Evolutionary conservation across 1,140 invertebrate genomes (phyloP), one percentile per base, ranked within the genome.

Genomic region (Callitettix versicolor): DNA sequence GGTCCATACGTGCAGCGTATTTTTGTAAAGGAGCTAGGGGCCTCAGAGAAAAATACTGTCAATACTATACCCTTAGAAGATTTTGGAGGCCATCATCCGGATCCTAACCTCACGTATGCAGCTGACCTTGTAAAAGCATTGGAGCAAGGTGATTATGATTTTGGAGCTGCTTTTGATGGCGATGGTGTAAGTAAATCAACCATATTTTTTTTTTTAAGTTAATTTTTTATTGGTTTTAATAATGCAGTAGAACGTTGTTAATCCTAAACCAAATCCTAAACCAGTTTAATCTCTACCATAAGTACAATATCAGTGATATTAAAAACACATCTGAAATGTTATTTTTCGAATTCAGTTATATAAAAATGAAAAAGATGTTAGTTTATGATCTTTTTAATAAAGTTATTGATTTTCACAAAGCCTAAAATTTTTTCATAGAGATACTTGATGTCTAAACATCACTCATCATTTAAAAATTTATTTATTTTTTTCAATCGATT

Each of bases 121-220:
- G 83, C 82, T 43, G 83, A 90, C 67, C 78, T 98, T 30, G 92
- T 96, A 0, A 72, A 84, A 38, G 75, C 79, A 2, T 78, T 96
- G 48, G 79, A 82, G 64, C 76, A 81, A 61, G 86, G 88, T 1
- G 80, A 85, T 49, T 89, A 89, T 68, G 91, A 94, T 69, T 88
- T 99, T 66, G 97, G 96, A 34, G 95, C 92, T 33, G 97, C 97
- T 46, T 99, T 99, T 72, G 97, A 99, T 77, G 96, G 96, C 9
- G 96, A 99, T 73, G 95, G 95, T 56, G 87, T 84, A 70, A 72
- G 73, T 68, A 22, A 15, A 50, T 5, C 14, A 34, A 4, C 24
- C 48, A 26, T 50, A 2, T 34, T 38, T 18, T 38, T 4, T 20
- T 34, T 20, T 30, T 53, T 53, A 22, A 12, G 17, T 54, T 6